Evolutionary conservation across 2,113 vertebrate genomes (phyloP).

Genomic region (Poeciliopsis turrubarensis): DNA sequence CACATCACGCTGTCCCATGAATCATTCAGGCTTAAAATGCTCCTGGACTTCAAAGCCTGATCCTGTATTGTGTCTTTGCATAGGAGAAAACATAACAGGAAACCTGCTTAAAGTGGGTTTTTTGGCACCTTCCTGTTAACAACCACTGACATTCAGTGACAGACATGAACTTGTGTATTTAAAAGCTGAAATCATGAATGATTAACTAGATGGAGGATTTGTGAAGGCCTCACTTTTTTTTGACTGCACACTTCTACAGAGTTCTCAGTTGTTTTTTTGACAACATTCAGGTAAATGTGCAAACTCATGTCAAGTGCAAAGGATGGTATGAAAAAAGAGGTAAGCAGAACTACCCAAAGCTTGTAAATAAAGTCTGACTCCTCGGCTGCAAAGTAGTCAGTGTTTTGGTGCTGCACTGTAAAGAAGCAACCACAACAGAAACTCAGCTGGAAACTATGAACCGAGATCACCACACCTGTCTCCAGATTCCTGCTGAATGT

Average conservation of each 20-base stretch:
- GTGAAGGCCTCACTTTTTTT: neutral
- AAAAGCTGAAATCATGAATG: neutral
- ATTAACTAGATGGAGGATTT: neutral
- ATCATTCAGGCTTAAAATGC: neutral
- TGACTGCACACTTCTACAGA: neutral
- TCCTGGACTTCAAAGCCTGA: neutral
- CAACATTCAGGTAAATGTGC: too few relatives aligned
- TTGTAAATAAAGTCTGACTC: neutral
- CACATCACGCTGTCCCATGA: neutral
- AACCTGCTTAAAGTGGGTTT: too few relatives aligned
- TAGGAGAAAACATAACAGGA: too few relatives aligned
- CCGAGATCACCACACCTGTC: constrained; percentile 23
- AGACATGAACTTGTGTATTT: neutral
- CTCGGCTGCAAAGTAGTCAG: neutral
- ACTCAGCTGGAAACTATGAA: constrained; percentile 7
- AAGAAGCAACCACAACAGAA: neutral
- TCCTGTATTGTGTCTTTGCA: neutral
- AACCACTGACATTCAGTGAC: too few relatives aligned
- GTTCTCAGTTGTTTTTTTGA: neutral
- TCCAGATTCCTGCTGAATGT: neutral
- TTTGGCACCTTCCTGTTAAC: too few relatives aligned
- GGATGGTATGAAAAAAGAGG: neutral
- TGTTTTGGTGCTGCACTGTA: neutral
- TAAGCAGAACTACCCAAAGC: neutral
- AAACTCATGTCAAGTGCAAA: neutral